Conservation (phyloP, 2,888 invertebrate species). For the Torymus tubicola region DNA sequence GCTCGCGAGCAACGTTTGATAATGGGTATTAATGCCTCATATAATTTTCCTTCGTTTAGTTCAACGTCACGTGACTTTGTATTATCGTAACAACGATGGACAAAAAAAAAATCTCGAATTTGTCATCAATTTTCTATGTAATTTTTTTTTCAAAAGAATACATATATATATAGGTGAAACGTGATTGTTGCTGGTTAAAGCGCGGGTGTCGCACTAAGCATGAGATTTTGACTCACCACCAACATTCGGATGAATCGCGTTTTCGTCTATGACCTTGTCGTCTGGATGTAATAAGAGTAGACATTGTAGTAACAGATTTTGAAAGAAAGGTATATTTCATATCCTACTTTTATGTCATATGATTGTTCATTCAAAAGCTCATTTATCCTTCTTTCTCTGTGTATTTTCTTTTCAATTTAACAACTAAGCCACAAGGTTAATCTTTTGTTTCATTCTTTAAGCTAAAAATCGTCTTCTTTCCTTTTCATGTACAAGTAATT, state of each 20-base stretch:
- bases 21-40: too few relatives aligned
- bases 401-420: slow-evolving; percentile 1
- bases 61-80: too few relatives aligned
- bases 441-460: neutral
- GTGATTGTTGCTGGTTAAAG: slow-evolving; percentile 47
- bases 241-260: slow-evolving; percentile 70
- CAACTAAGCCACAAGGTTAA: neutral
- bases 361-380: neutral
- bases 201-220: slow-evolving; percentile 60
- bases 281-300: slow-evolving; percentile 68
- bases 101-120: too few relatives aligned
- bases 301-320: slow-evolving; percentile 19
- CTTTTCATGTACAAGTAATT: slow-evolving; percentile 46
- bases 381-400: slow-evolving; percentile 20
- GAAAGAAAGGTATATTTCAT: slow-evolving; percentile 27
- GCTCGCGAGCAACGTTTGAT: too few relatives aligned
- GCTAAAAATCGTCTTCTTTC: slow-evolving; percentile 29
- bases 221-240: slow-evolving; percentile 70
- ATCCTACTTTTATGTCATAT: neutral
- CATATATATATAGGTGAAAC: slow-evolving; percentile 1
- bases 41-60: too few relatives aligned
- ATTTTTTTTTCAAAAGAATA: slow-evolving; percentile 47
- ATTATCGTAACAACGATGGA: too few relatives aligned
- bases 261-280: slow-evolving; percentile 70
- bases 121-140: neutral